phyloP scores from a whole-genome alignment of 2,797 vertebrate genomes.

The Phataginus tricuspis region DNA sequence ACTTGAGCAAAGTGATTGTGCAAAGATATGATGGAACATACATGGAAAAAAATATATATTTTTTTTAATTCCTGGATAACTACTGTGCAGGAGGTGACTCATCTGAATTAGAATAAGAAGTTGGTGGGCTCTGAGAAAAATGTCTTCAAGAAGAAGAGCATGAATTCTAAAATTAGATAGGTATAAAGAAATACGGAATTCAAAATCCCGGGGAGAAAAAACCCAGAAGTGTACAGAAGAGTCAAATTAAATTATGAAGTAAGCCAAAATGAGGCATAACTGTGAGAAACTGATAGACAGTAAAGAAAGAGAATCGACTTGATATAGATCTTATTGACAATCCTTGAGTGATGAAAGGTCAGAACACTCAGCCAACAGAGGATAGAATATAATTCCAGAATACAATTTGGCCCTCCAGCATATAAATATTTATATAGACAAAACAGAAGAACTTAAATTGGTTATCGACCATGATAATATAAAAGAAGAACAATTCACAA shows the following conservation, averaged over 20 bases:
- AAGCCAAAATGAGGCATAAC: background rate
- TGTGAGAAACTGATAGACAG: background rate
- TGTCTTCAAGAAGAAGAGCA: background rate
- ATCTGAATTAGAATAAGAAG: slow-evolving; percentile 29
- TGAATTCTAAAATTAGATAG: background rate
- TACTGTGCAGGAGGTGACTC: background rate
- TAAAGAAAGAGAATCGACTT: background rate
- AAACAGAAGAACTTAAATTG: background rate
- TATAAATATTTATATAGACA: background rate
- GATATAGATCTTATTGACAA: background rate
- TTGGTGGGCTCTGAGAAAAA: background rate
- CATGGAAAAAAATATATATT: background rate
- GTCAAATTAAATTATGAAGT: background rate
- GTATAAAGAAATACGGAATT: background rate
- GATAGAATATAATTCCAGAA: background rate
- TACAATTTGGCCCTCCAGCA: background rate
- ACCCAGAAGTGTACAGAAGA: background rate
- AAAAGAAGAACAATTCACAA: background rate
- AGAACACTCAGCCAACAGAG: background rate
- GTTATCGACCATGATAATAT: background rate
- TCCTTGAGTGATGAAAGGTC: background rate
- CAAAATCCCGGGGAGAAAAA: background rate
- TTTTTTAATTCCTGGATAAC: background rate
- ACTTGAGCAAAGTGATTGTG: background rate
- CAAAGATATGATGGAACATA: background rate